These are phyloP conservation scores for Neodiprion lecontei DNA, from an alignment of 1,140 invertebrate genomes.

Conservation along the genomic window DNA sequence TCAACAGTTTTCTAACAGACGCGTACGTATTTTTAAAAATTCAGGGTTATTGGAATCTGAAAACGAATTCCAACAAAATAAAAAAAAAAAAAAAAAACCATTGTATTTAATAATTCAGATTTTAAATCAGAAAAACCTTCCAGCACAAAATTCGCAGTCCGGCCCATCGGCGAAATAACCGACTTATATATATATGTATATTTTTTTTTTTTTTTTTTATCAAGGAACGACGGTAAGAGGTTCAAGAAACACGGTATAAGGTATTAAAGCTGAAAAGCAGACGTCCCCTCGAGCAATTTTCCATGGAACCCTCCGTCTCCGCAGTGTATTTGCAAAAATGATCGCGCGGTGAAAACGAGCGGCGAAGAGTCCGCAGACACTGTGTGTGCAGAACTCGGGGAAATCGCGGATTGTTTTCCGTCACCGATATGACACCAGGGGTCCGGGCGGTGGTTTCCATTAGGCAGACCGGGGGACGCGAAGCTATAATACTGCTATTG, in stretches of 20 bases:
- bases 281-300: no score
- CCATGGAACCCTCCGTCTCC: no score
- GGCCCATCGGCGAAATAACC: background rate
- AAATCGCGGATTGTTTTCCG: background rate
- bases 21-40: no score
- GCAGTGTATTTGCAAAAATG: background rate
- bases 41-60: no score
- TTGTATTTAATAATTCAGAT: no score
- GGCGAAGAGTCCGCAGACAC: background rate
- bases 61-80: no score
- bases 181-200: background rate
- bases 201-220: background rate
- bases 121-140: no score
- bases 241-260: no score
- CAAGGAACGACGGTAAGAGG: background rate
- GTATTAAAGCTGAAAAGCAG: no score
- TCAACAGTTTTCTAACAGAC: no score
- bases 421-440: background rate
- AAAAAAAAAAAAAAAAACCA: no score
- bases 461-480: conserved; percentile 41
- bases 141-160: no score
- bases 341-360: background rate
- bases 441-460: conserved; percentile 39
- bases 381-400: background rate
- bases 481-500: conserved; percentile 55